Evolutionary conservation across 2,113 vertebrate species (phyloP).

Genomic region (Austrofundulus limnaeus): DNA sequence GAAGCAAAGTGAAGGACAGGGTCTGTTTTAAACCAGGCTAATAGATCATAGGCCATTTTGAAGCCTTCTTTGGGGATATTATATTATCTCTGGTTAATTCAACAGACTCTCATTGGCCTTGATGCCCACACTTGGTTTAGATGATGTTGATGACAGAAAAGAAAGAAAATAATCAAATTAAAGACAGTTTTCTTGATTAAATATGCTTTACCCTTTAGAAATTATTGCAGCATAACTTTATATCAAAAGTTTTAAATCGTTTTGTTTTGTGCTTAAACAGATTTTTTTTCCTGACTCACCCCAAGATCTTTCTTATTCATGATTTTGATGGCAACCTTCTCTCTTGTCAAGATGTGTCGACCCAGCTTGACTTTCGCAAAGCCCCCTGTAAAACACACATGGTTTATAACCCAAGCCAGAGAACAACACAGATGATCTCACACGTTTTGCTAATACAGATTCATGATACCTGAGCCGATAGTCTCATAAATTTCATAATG

Average conservation of each 20-base stretch:
- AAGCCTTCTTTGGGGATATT: no score
- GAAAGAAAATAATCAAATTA: no score
- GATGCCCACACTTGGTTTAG: no score
- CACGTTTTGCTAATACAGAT: neutral
- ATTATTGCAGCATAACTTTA: neutral
- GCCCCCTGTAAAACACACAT: constrained; percentile 80
- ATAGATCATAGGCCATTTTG: no score
- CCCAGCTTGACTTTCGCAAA: constrained; percentile 96
- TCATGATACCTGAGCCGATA: constrained; percentile 77
- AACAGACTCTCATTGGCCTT: no score
- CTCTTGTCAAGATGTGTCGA: constrained; percentile 86
- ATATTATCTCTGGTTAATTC: no score
- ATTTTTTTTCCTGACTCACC: constrained; percentile 72
- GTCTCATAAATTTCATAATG: constrained; percentile 81
- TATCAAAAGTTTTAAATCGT: neutral
- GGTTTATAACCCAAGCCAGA: neutral
- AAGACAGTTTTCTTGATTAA: no score
- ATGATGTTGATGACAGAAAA: no score
- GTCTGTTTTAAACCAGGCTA: no score
- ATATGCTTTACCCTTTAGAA: no score
- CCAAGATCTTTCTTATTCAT: constrained; percentile 92
- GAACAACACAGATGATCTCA: neutral
- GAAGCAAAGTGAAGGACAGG: no score
- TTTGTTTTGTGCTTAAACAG: neutral
- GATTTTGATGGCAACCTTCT: constrained; percentile 95